Conservation (phyloP, 2,797 vertebrate genomes). For the Gadopsis bispinosus region DNA sequence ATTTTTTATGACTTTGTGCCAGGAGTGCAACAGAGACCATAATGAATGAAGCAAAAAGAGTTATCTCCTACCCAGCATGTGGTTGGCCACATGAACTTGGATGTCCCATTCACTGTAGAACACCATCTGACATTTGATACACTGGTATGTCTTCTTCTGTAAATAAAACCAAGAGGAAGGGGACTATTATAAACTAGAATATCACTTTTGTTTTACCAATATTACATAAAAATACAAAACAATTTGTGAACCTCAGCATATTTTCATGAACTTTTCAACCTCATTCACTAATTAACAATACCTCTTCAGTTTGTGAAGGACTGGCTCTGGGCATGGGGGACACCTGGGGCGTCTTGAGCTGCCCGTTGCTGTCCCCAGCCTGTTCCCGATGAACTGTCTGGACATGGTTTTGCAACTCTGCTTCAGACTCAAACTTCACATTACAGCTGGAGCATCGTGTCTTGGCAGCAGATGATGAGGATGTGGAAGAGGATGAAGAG, state of each 20-base stretch:
- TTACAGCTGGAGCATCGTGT: slow-evolving; percentile 98
- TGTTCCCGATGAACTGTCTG: slow-evolving; percentile 95
- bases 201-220: background rate
- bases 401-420: slow-evolving; percentile 95
- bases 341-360: slow-evolving; percentile 95
- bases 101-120: slow-evolving; percentile 99
- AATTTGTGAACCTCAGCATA: background rate
- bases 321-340: slow-evolving; percentile 98
- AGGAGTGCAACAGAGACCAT: slow-evolving; percentile 53
- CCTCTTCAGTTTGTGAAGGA: slow-evolving; percentile 98
- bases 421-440: slow-evolving; percentile 98
- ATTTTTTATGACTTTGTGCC: slow-evolving; percentile 50
- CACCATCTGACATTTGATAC: slow-evolving; percentile 99
- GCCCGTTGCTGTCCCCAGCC: slow-evolving; percentile 90
- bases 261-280: slow-evolving; percentile 14
- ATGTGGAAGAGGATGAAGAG: slow-evolving; percentile 86
- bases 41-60: slow-evolving; percentile 49
- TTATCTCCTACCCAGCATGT: slow-evolving; percentile 97
- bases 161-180: slow-evolving; percentile 59
- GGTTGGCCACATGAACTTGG: slow-evolving; percentile 99
- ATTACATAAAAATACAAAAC: background rate
- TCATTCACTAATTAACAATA: slow-evolving; percentile 71
- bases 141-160: slow-evolving; percentile 99
- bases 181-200: slow-evolving; percentile 4
- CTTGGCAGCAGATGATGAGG: slow-evolving; percentile 88